phyloP scores from a whole-genome alignment of 92 coral and sea anemone genomes.

The Porites cylindrica region DNA sequence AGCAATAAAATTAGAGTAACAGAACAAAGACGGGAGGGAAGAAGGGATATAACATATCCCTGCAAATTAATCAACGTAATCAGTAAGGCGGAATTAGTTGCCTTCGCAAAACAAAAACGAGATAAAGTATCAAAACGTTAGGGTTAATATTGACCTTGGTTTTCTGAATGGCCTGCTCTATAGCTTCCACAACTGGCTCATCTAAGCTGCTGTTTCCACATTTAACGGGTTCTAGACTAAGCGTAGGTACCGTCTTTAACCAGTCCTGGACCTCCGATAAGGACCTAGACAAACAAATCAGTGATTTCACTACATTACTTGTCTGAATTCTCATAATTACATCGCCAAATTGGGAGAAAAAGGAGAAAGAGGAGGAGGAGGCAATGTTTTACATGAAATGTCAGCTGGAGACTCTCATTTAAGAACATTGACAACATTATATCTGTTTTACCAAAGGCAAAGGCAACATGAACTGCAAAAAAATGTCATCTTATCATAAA shows the following conservation, averaged over 20 bases:
- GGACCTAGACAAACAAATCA: slow-evolving; percentile 37
- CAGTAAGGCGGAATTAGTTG: background rate
- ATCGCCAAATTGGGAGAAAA: background rate
- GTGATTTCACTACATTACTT: background rate
- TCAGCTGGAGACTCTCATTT: too few relatives aligned
- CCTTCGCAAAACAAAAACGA: background rate
- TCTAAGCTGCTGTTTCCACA: slow-evolving; percentile 93
- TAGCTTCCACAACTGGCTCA: slow-evolving; percentile 88
- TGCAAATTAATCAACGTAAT: too few relatives aligned
- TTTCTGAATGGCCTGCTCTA: slow-evolving; percentile 72
- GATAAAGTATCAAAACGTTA: background rate
- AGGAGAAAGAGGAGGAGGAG: background rate
- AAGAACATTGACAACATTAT: too few relatives aligned
- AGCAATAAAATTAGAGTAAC: background rate
- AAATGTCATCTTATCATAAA: too few relatives aligned
- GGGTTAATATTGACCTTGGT: slow-evolving; percentile 56
- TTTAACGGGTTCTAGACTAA: slow-evolving; percentile 76
- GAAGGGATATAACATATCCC: too few relatives aligned
- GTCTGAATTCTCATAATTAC: background rate
- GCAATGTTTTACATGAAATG: background rate
- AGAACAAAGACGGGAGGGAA: too few relatives aligned
- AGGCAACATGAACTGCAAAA: too few relatives aligned
- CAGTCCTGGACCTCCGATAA: slow-evolving; percentile 84
- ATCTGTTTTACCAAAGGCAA: too few relatives aligned
- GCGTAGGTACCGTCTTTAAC: slow-evolving; percentile 86